These are phyloP conservation scores for Mystacornis crossleyi DNA, from an alignment of 2,113 vertebrate species.

Conservation along the genomic window DNA sequence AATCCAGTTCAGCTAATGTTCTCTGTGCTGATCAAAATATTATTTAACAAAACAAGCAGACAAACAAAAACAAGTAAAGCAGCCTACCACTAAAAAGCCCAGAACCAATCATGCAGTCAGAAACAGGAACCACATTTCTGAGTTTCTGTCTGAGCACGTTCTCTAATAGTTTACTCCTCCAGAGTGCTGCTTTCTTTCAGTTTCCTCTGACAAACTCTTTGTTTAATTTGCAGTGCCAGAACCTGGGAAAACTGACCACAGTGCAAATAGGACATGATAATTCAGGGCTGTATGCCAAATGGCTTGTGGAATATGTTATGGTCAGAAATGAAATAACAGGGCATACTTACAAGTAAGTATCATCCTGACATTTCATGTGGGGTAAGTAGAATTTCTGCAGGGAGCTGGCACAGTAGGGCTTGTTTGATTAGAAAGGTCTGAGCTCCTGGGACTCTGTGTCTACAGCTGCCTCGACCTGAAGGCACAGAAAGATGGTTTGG, in stretches of 20 bases:
- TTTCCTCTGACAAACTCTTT: background rate
- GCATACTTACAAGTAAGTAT: conserved; percentile 95
- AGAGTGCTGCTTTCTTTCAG: background rate
- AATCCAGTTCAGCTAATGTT: background rate
- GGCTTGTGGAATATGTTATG: conserved; percentile 95
- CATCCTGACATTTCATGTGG: conserved; percentile 10
- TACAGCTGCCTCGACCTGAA: background rate
- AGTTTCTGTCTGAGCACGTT: background rate
- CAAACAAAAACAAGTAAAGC: background rate
- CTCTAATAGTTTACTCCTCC: background rate
- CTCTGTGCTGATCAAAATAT: background rate
- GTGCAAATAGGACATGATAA: conserved; percentile 99
- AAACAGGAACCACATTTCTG: background rate
- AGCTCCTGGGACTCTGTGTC: background rate
- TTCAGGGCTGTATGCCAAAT: conserved; percentile 95
- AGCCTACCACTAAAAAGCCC: background rate
- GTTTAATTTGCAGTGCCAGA: conserved; percentile 87
- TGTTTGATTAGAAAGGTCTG: conserved; percentile 1
- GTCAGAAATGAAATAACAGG: conserved; percentile 98
- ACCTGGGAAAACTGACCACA: conserved; percentile 96
- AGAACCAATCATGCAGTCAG: background rate
- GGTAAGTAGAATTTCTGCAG: conserved; percentile 45
- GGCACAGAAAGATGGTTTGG: background rate
- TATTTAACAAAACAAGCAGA: background rate
- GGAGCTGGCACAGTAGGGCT: background rate